Evolutionary conservation across 2,797 vertebrate species (phyloP).

Genomic region (Falco peregrinus): DNA sequence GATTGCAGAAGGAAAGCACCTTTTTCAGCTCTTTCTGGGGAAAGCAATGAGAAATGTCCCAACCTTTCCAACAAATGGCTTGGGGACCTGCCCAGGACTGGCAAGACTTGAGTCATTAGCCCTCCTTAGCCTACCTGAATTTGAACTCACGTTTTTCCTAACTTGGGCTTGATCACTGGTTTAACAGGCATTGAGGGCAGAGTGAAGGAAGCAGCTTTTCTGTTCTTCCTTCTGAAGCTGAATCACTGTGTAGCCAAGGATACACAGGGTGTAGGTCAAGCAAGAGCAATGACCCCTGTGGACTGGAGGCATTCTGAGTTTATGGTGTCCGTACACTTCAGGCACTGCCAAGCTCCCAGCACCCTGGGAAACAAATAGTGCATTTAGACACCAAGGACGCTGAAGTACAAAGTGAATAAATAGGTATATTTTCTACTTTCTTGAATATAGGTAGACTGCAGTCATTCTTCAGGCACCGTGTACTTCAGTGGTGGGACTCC

Average conservation of each 20-base stretch:
- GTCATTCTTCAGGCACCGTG: neutral
- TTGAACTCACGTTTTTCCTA: neutral
- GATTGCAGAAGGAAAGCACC: neutral
- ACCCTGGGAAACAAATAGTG: neutral
- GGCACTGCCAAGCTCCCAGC: neutral
- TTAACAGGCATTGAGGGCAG: neutral
- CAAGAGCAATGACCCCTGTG: neutral
- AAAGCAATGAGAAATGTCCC: neutral
- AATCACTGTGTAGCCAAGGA: neutral
- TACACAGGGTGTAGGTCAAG: neutral
- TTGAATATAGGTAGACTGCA: neutral
- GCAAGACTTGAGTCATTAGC: neutral
- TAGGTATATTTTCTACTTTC: neutral
- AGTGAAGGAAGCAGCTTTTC: neutral
- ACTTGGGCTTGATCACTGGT: neutral
- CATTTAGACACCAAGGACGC: neutral
- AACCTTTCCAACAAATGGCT: neutral
- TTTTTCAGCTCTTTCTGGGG: neutral
- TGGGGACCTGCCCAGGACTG: neutral
- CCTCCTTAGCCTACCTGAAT: neutral
- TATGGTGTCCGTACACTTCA: neutral
- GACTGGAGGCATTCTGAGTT: neutral
- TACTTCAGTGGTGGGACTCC: neutral
- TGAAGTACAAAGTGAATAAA: neutral
- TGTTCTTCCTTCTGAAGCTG: neutral